Percentiles rank a stretch among this genome's conserved stretches.
Evolutionary conservation across 2,113 vertebrate species (phyloP).

Genomic region (Tautogolabrus adspersus): DNA sequence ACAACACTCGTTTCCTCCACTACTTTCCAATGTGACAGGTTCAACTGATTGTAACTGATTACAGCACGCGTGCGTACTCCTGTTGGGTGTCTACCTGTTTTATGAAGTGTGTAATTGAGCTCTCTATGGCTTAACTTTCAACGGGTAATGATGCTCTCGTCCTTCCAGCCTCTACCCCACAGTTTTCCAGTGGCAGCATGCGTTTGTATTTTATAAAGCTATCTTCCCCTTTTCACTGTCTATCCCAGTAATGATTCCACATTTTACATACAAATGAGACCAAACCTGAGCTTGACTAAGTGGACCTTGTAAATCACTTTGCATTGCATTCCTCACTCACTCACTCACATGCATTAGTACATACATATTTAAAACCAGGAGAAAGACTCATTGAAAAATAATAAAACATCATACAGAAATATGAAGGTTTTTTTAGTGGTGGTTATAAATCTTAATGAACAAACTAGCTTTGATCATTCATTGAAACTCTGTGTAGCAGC

Average conservation of each 20-base stretch:
- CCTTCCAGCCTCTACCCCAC: slow-evolving; percentile 7
- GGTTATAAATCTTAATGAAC: too few relatives aligned
- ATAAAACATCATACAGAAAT: neutral
- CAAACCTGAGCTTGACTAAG: slow-evolving; percentile 16
- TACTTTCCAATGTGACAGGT: slow-evolving; percentile 30
- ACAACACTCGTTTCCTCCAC: neutral
- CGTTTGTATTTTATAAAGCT: neutral
- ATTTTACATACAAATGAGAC: neutral
- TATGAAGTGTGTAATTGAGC: slow-evolving; percentile 68
- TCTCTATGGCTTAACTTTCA: slow-evolving; percentile 40
- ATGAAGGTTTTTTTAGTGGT: too few relatives aligned
- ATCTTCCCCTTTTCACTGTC: slow-evolving; percentile 4
- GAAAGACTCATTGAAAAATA: neutral
- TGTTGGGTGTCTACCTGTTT: slow-evolving; percentile 60
- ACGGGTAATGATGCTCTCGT: slow-evolving; percentile 41
- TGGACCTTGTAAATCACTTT: slow-evolving; percentile 5
- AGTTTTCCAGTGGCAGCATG: slow-evolving; percentile 20
- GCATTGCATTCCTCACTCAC: slow-evolving; percentile 3
- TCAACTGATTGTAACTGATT: slow-evolving; percentile 53
- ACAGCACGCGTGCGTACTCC: slow-evolving; percentile 1
- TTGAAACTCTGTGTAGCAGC: neutral
- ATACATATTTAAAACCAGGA: neutral
- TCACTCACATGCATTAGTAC: neutral
- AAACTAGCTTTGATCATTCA: too few relatives aligned
- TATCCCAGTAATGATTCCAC: neutral